phyloP scores from a whole-genome alignment of 1,140 invertebrate genomes.

The Drosophila chauvacae region DNA sequence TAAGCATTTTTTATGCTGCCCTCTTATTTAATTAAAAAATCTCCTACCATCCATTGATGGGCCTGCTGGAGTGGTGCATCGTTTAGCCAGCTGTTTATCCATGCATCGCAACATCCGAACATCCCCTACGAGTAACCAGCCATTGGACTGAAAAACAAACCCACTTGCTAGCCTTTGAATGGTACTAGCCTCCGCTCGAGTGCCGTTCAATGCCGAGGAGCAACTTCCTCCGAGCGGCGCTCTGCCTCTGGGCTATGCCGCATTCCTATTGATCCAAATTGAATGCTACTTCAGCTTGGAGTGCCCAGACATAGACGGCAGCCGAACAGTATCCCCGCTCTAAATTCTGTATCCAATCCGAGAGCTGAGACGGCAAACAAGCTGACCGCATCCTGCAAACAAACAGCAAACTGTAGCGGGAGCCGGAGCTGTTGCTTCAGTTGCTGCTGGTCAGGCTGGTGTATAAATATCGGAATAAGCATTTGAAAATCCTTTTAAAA shows the following conservation, averaged over 20 bases:
- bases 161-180: conserved; percentile 56
- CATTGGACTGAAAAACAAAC: conserved; percentile 70
- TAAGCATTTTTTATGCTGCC: not conserved
- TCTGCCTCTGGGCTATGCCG: conserved; percentile 1
- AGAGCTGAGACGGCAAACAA: conserved; percentile 60
- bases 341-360: conserved; percentile 24
- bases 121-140: conserved; percentile 9
- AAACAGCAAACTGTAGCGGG: conserved; percentile 38
- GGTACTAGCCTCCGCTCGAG: conserved; percentile 61
- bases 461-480: conserved; percentile 80
- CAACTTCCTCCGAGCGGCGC: conserved; percentile 45
- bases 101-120: conserved; percentile 14
- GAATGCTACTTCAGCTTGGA: conserved; percentile 63
- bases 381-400: conserved; percentile 75
- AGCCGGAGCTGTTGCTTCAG: conserved; percentile 28
- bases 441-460: conserved; percentile 59
- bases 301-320: conserved; percentile 19
- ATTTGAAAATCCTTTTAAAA: conserved; percentile 82
- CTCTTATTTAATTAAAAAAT: conserved; percentile 6
- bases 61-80: conserved; percentile 21
- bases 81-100: conserved; percentile 38
- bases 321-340: conserved; percentile 11
- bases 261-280: conserved; percentile 72
- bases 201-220: conserved; percentile 61
- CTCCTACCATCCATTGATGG: not conserved